phyloP scores from a whole-genome alignment of 1,140 invertebrate genomes.

The Drosophila oshimai region DNA sequence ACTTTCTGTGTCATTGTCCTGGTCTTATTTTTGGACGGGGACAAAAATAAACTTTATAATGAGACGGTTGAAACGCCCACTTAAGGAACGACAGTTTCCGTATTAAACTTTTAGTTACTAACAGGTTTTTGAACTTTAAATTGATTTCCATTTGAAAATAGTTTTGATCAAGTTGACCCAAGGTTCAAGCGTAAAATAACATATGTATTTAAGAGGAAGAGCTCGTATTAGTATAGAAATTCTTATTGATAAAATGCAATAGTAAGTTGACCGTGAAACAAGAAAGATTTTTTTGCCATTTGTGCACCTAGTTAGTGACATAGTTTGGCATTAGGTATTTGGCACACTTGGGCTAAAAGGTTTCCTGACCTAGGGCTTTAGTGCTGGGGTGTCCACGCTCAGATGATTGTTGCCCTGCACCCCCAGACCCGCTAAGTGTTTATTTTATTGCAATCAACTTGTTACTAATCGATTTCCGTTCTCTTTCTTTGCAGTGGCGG shows the following conservation, averaged over 20 bases:
- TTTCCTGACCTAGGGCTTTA: background rate
- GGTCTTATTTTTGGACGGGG: conserved; percentile 2
- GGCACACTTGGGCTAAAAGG: background rate
- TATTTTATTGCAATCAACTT: background rate
- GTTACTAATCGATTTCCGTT: conserved; percentile 20
- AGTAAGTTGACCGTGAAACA: no score
- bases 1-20: conserved; percentile 62
- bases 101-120: conserved; percentile 1
- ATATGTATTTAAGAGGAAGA: conserved; percentile 5
- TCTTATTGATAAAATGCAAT: no score
- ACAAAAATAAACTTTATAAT: background rate
- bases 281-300: background rate
- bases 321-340: no score
- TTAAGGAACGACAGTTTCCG: conserved; percentile 1
- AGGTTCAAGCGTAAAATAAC: no score
- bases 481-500: conserved; percentile 82
- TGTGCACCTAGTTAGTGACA: no score
- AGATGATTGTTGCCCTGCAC: background rate
- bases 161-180: conserved; percentile 2
- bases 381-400: background rate
- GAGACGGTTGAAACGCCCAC: background rate
- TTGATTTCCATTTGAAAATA: background rate
- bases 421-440: background rate
- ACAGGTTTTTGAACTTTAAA: conserved; percentile 10
- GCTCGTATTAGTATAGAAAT: conserved; percentile 39